A percentile compares a stretch with the other conserved stretches of the same genome.
Conservation (phyloP, 2,888 invertebrate genomes). For the Alsophila aescularia region DNA sequence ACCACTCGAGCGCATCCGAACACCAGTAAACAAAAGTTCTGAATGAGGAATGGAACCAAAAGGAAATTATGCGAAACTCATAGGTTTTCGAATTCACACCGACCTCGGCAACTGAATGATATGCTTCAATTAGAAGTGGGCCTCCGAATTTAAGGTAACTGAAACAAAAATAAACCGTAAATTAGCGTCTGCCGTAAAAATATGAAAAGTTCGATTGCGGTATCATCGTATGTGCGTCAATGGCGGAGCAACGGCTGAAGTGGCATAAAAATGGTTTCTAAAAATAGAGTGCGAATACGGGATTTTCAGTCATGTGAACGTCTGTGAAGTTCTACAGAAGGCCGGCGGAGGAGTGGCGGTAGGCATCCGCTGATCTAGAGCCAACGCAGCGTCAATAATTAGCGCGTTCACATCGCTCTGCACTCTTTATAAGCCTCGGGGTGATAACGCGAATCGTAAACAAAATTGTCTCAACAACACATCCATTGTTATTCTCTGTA, state of each 20-base stretch:
- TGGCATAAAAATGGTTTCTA: constrained; percentile 69
- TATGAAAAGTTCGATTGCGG: constrained; percentile 39
- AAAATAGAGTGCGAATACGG: constrained; percentile 69
- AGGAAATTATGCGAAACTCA: constrained; percentile 73
- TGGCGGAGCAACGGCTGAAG: constrained; percentile 66
- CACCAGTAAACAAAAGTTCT: constrained; percentile 70
- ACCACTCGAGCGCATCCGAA: constrained; percentile 78
- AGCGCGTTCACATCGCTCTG: constrained; percentile 56
- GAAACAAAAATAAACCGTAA: constrained; percentile 66
- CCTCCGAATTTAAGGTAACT: constrained; percentile 75
- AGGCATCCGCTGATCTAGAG: constrained; percentile 67
- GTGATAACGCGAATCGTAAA: constrained; percentile 72
- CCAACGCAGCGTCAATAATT: constrained; percentile 70
- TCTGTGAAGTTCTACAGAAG: constrained; percentile 28
- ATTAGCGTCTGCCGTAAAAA: constrained; percentile 45
- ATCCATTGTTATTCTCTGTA: constrained; percentile 44
- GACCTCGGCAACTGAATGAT: constrained; percentile 67
- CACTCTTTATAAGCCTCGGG: constrained; percentile 53
- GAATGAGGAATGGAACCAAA: constrained; percentile 76
- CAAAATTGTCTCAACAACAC: constrained; percentile 58
- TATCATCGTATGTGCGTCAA: constrained; percentile 67
- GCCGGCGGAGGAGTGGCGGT: constrained; percentile 39
- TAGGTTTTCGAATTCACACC: constrained; percentile 57
- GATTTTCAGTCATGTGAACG: constrained; percentile 74
- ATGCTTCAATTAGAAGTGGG: constrained; percentile 66